phyloP scores from a whole-genome alignment of 2,888 invertebrate genomes.

The Dicyrtomina minuta region DNA sequence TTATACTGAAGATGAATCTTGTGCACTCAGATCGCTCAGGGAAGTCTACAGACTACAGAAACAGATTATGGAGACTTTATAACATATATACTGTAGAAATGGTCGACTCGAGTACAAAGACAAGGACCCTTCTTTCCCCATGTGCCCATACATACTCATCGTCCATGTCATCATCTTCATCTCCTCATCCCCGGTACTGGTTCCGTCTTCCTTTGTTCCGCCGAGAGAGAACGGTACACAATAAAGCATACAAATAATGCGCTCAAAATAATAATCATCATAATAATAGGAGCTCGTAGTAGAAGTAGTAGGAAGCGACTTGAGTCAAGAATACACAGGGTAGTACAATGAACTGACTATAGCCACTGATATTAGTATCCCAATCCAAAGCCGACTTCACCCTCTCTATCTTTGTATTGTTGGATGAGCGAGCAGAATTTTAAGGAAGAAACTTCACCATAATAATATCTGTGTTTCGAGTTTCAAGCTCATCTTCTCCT shows the following conservation, averaged over 20 bases:
- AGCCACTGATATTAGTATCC: no score
- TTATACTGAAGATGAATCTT: no score
- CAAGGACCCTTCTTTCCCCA: background rate
- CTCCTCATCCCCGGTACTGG: constrained; percentile 35
- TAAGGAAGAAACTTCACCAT: constrained; percentile 3
- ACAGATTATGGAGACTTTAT: no score
- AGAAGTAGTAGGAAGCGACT: constrained; percentile 34
- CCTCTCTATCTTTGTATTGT: constrained; percentile 13
- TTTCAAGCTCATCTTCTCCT: constrained; percentile 4
- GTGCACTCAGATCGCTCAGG: no score
- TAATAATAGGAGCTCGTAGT: no score
- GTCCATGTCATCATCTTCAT: constrained; percentile 29
- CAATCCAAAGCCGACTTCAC: constrained; percentile 9
- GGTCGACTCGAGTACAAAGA: background rate
- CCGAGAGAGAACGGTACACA: constrained; percentile 30
- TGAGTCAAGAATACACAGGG: constrained; percentile 16
- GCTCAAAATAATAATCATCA: constrained; percentile 7
- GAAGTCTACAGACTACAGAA: no score
- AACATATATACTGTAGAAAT: background rate
- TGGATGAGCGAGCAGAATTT: constrained; percentile 17
- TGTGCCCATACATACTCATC: background rate
- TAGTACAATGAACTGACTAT: constrained; percentile 32
- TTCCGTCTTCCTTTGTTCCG: constrained; percentile 37
- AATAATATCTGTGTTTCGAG: no score
- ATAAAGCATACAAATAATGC: constrained; percentile 23